Evolutionary conservation across 2,113 vertebrate species (phyloP).

Genomic region (Hippocampus guttulatus): DNA sequence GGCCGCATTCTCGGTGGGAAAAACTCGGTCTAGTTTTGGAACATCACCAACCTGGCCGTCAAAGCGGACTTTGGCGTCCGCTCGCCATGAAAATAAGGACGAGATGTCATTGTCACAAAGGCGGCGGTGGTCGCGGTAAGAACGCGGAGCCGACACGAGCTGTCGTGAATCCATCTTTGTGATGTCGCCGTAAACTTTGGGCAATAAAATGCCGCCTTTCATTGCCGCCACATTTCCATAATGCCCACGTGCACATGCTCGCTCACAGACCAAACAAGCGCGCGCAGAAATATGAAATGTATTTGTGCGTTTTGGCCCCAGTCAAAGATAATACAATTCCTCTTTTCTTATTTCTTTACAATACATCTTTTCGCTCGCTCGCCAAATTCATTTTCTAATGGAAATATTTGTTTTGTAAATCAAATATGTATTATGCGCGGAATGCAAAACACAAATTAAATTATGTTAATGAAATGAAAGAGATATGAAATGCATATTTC

Average conservation of each 20-base stretch:
- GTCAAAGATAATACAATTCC: slow-evolving; percentile 99
- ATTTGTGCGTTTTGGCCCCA: slow-evolving; percentile 84
- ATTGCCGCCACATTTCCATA: slow-evolving; percentile 74
- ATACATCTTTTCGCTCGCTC: slow-evolving; percentile 99
- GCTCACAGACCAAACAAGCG: slow-evolving; percentile 9
- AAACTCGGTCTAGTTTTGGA: no score
- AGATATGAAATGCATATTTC: slow-evolving; percentile 99
- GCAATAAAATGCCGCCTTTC: slow-evolving; percentile 72
- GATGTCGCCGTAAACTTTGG: slow-evolving; percentile 76
- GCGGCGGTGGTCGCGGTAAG: neutral
- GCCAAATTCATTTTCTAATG: slow-evolving; percentile 99
- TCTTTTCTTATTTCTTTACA: slow-evolving; percentile 99
- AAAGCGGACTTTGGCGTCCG: no score
- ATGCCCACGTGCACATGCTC: slow-evolving; percentile 54
- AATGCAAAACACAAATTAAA: slow-evolving; percentile 99
- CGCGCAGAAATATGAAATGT: slow-evolving; percentile 84
- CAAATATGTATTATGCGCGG: slow-evolving; percentile 99
- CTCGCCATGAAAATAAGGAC: no score
- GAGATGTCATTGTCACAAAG: neutral
- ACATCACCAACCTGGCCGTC: no score
- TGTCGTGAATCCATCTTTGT: slow-evolving; percentile 75
- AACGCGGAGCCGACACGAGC: neutral
- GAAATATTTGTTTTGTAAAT: slow-evolving; percentile 99
- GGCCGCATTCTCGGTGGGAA: no score
- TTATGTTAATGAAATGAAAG: slow-evolving; percentile 99